A percentile compares a stretch with the other conserved stretches of the same genome.
These are phyloP conservation scores for Pitangus sulphuratus DNA, from an alignment of 2,797 vertebrate species.

Conservation along the genomic window DNA sequence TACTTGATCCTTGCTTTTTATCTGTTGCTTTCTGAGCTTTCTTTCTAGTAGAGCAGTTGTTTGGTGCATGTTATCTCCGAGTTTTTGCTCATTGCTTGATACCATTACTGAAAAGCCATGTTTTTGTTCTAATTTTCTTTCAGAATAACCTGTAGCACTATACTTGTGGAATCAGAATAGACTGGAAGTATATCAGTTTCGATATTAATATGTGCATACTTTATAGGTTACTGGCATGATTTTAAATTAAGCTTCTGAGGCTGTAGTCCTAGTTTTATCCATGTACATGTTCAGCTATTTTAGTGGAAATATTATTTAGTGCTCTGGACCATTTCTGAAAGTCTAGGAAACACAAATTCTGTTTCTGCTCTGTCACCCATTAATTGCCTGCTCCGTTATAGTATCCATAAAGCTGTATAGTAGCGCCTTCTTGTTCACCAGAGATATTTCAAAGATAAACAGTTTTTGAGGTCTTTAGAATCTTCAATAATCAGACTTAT, in stretches of 20 bases:
- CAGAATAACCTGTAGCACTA: neutral
- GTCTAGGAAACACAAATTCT: neutral
- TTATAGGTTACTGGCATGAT: neutral
- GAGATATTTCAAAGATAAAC: neutral
- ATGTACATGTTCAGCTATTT: neutral
- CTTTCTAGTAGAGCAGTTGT: neutral
- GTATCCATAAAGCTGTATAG: neutral
- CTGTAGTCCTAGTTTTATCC: neutral
- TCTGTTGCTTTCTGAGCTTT: neutral
- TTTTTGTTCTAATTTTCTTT: constrained; percentile 10
- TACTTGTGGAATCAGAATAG: neutral
- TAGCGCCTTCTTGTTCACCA: neutral
- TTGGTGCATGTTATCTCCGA: neutral
- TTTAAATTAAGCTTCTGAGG: neutral
- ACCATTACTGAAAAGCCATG: neutral
- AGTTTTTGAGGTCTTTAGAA: neutral
- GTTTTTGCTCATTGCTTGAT: constrained; percentile 35
- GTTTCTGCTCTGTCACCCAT: neutral
- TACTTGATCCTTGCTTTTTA: neutral
- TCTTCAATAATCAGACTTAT: neutral
- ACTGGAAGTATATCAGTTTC: neutral
- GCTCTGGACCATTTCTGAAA: neutral
- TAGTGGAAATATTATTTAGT: neutral
- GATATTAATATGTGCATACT: neutral
- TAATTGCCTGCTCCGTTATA: neutral